These are phyloP conservation scores for Xenotilapia leptura DNA, from an alignment of 2,113 vertebrate genomes.

Conservation along the genomic window DNA sequence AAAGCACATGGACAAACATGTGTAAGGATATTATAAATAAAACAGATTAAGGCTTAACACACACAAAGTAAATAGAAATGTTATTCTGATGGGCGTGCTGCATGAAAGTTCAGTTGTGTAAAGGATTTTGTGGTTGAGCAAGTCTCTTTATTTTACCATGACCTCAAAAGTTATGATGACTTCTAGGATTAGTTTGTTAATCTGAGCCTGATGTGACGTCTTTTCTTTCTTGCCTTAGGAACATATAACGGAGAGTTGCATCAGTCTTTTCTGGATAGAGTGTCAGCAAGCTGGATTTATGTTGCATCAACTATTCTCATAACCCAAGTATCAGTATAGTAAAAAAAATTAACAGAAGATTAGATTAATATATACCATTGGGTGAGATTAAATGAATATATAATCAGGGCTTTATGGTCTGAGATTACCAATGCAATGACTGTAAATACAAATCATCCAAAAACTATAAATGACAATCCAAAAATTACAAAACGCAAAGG, in stretches of 20 bases:
- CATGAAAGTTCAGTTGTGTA: background rate
- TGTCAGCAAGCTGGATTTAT: background rate
- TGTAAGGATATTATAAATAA: background rate
- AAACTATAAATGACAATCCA: background rate
- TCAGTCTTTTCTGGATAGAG: background rate
- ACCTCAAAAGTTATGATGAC: background rate
- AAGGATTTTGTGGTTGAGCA: background rate
- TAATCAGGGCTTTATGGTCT: background rate
- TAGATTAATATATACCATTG: background rate
- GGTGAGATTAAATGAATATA: background rate
- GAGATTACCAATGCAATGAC: background rate
- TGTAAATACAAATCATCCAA: background rate
- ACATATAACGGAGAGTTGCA: background rate
- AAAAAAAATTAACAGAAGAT: background rate
- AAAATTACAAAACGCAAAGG: background rate
- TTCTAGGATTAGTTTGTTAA: background rate
- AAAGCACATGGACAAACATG: background rate
- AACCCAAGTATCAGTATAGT: background rate
- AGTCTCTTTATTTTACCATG: background rate
- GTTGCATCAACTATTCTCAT: background rate
- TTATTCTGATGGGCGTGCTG: background rate
- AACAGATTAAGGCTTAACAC: background rate
- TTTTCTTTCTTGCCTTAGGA: background rate
- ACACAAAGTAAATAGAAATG: background rate
- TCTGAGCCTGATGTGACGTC: background rate